A percentile compares a stretch with the other conserved stretches of the same genome.
phyloP scores from a whole-genome alignment of 2,797 vertebrate genomes.

The Sylvilagus floridanus region DNA sequence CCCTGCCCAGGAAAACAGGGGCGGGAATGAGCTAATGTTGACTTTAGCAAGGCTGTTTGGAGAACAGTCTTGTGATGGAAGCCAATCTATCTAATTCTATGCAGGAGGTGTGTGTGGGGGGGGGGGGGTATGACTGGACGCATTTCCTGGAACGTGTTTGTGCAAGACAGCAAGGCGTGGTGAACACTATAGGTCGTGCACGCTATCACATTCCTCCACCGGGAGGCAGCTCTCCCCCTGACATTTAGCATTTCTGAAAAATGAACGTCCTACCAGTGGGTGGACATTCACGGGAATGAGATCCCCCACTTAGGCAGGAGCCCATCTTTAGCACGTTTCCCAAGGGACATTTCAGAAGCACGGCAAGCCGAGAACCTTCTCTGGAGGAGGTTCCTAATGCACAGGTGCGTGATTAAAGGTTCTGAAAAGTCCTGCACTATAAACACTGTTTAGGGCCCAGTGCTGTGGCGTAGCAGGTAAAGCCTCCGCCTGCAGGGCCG shows the following conservation, averaged over 20 bases:
- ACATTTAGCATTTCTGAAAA: neutral
- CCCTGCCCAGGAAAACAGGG: neutral
- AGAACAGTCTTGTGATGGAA: neutral
- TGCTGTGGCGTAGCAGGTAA: too few relatives aligned
- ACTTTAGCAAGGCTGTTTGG: neutral
- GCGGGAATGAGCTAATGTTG: neutral
- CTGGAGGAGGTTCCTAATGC: neutral
- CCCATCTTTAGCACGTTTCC: rapidly evolving
- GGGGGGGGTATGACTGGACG: too few relatives aligned
- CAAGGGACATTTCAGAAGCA: neutral
- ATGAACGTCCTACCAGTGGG: rapidly evolving
- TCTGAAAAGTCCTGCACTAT: slow-evolving; percentile 21
- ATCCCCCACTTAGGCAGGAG: neutral
- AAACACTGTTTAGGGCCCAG: neutral
- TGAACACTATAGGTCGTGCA: rapidly evolving
- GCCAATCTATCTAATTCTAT: neutral
- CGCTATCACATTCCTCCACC: rapidly evolving
- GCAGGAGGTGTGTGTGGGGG: too few relatives aligned
- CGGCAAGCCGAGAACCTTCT: neutral
- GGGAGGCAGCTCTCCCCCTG: neutral
- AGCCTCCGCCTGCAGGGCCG: too few relatives aligned
- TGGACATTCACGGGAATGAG: neutral
- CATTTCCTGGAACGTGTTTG: neutral
- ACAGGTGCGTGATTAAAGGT: neutral
- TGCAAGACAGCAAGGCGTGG: rapidly evolving